phyloP scores from a whole-genome alignment of 2,797 vertebrate genomes.

The Diplodus puntazzo region DNA sequence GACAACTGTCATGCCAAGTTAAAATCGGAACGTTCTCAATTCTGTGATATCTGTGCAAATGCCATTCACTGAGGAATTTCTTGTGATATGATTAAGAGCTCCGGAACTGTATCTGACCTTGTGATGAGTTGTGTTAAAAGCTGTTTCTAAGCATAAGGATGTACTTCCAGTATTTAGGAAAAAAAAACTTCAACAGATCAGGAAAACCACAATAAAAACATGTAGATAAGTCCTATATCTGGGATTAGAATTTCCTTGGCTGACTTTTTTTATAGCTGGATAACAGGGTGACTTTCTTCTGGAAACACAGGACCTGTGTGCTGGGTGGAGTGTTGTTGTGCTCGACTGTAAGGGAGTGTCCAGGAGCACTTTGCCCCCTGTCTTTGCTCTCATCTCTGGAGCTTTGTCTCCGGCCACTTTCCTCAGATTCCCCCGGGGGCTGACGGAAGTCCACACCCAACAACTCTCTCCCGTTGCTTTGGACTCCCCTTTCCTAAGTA shows the following conservation, averaged over 20 bases:
- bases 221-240: not conserved
- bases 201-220: not conserved
- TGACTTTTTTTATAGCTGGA: not conserved
- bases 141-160: constrained; percentile 3
- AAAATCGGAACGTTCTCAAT: not conserved
- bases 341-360: constrained; percentile 52
- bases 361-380: constrained; percentile 60
- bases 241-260: not conserved
- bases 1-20: not conserved
- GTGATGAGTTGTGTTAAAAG: not conserved
- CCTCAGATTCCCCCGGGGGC: constrained; percentile 65
- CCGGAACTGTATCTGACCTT: not conserved
- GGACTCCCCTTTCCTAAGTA: constrained; percentile 61
- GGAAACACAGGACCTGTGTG: constrained; percentile 32
- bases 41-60: not conserved
- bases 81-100: not conserved
- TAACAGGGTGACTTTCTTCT: constrained; percentile 30
- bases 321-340: constrained; percentile 49
- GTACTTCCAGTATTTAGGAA: not conserved
- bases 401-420: constrained; percentile 72
- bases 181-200: not conserved
- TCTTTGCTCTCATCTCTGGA: constrained; percentile 72
- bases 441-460: constrained; percentile 72
- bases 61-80: not conserved
- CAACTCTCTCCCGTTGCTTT: constrained; percentile 38